A percentile compares a stretch with the other conserved stretches of the same genome.
Conservation (phyloP, 1,140 invertebrate species). For the Eupeodes corollae region DNA sequence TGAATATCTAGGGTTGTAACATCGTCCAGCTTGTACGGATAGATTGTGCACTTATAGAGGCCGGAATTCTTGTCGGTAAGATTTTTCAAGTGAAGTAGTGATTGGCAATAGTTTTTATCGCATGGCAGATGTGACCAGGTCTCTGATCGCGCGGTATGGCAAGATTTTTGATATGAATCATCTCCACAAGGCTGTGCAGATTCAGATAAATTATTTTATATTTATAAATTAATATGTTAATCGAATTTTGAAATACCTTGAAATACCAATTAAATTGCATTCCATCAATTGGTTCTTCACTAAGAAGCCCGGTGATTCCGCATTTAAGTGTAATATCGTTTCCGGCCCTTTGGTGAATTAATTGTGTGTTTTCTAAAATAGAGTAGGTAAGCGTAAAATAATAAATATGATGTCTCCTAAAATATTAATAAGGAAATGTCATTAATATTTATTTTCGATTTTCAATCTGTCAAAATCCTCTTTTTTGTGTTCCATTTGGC, state of each 20-base stretch:
- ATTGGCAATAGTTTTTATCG: slow-evolving; percentile 22
- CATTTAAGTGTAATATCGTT: slow-evolving; percentile 27
- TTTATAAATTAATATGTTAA: too few species aligned
- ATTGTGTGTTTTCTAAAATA: slow-evolving; percentile 23
- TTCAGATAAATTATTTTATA: too few species aligned
- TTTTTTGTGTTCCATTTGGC: too few species aligned
- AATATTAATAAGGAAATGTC: too few species aligned
- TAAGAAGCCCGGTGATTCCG: slow-evolving; percentile 22
- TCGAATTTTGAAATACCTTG: slow-evolving; percentile 14
- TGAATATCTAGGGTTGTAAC: slow-evolving; percentile 20
- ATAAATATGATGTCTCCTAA: too few species aligned
- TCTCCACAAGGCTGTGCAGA: slow-evolving; percentile 26
- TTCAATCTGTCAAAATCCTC: too few species aligned
- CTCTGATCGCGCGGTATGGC: slow-evolving; percentile 17
- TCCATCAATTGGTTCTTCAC: slow-evolving; percentile 15
- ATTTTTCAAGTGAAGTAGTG: slow-evolving; percentile 25
- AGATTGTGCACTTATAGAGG: slow-evolving; percentile 30
- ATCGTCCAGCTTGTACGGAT: slow-evolving; percentile 19
- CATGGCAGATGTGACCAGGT: slow-evolving; percentile 30
- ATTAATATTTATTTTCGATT: too few species aligned
- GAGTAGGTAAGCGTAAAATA: too few species aligned
- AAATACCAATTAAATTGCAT: slow-evolving; percentile 32
- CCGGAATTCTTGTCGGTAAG: slow-evolving; percentile 30
- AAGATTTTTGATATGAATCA: slow-evolving; percentile 11
- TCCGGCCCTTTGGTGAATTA: slow-evolving; percentile 27